These are phyloP conservation scores for Candoia aspera DNA, from an alignment of 2,113 vertebrate species.

Conservation along the genomic window DNA sequence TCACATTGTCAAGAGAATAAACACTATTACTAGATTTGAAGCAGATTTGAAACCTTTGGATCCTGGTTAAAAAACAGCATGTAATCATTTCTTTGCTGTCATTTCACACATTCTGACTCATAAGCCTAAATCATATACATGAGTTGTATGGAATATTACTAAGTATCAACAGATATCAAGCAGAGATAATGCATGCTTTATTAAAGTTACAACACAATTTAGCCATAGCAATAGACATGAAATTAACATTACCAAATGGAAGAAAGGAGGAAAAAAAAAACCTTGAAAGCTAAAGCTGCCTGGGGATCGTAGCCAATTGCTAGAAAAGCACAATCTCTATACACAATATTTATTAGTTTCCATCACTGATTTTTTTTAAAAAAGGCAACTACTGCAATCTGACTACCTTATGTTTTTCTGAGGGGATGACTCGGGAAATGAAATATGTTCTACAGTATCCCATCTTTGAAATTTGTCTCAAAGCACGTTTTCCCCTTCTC, in stretches of 20 bases:
- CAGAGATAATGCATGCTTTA: slow-evolving; percentile 51
- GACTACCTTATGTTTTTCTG: slow-evolving; percentile 39
- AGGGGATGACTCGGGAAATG: slow-evolving; percentile 51
- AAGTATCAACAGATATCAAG: slow-evolving; percentile 40
- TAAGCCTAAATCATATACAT: not conserved
- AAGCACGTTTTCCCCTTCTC: slow-evolving; percentile 9
- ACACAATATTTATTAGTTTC: slow-evolving; percentile 48
- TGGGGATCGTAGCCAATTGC: slow-evolving; percentile 31
- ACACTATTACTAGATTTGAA: not conserved
- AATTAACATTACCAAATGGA: slow-evolving; percentile 50
- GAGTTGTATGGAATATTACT: slow-evolving; percentile 18
- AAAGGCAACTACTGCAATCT: slow-evolving; percentile 37
- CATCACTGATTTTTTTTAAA: slow-evolving; percentile 43
- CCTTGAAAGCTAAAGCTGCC: slow-evolving; percentile 55
- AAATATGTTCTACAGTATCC: slow-evolving; percentile 23
- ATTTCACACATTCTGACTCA: not conserved
- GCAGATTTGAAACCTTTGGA: not conserved
- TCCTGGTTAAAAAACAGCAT: not conserved
- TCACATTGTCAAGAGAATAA: not conserved
- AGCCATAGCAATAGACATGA: slow-evolving; percentile 61
- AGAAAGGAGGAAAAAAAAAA: slow-evolving; percentile 21
- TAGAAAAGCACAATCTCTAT: slow-evolving; percentile 44
- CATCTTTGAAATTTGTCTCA: not conserved
- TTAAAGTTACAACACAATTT: slow-evolving; percentile 40
- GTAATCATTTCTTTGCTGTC: slow-evolving; percentile 5